Evolutionary conservation across 2,888 invertebrate genomes (phyloP).

Genomic region (Bedellia somnulentella): DNA sequence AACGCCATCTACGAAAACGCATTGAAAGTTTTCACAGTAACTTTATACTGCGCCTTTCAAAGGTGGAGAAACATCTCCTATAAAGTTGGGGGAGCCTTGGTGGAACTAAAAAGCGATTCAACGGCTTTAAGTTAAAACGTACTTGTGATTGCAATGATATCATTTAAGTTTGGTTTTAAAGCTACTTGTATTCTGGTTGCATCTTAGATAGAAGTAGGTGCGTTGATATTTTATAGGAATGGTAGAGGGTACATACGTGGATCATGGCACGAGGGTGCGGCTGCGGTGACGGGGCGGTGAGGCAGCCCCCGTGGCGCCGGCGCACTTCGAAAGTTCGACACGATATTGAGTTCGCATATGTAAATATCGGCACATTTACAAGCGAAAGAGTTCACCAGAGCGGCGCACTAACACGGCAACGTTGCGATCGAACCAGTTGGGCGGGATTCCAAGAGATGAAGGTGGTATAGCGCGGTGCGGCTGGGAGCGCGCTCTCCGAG

Average conservation of each 20-base stretch:
- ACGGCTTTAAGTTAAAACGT: too few relatives aligned
- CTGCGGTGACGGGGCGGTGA: slow-evolving; percentile 19
- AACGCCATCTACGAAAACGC: not conserved
- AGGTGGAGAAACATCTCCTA: not conserved
- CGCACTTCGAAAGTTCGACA: slow-evolving; percentile 59
- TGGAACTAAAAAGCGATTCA: too few relatives aligned
- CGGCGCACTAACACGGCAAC: slow-evolving; percentile 53
- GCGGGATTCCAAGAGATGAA: slow-evolving; percentile 65
- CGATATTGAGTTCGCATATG: slow-evolving; percentile 57
- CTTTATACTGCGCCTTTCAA: not conserved
- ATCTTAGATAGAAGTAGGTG: not conserved
- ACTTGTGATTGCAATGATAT: too few relatives aligned
- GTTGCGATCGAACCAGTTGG: slow-evolving; percentile 65
- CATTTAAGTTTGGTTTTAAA: too few relatives aligned
- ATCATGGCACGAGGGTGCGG: slow-evolving; percentile 50
- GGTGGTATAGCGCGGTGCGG: slow-evolving; percentile 48
- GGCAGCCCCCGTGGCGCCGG: slow-evolving; percentile 25
- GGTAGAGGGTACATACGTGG: slow-evolving; percentile 47
- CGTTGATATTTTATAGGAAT: slow-evolving; percentile 1
- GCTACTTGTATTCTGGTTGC: not conserved
- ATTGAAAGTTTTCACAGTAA: not conserved
- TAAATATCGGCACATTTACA: slow-evolving; percentile 62
- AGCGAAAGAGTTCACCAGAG: slow-evolving; percentile 62
- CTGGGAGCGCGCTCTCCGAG: slow-evolving; percentile 19
- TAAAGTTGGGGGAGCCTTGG: too few relatives aligned